Conservation (phyloP, 2,113 vertebrate genomes). For the Malurus elegans region DNA sequence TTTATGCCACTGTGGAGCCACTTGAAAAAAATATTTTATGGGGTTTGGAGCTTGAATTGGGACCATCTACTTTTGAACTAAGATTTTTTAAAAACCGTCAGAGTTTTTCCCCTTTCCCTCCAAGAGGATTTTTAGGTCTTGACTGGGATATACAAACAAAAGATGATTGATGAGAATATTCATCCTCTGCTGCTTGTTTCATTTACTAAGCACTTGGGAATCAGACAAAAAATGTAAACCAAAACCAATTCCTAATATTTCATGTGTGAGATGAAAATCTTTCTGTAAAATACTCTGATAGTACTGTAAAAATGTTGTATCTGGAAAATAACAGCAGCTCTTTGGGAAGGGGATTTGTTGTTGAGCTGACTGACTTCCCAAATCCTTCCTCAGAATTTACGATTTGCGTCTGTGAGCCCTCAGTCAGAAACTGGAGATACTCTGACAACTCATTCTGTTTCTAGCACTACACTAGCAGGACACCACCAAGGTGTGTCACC, state of each 20-base stretch:
- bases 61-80: neutral
- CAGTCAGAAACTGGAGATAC: neutral
- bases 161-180: constrained; percentile 26
- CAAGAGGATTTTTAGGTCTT: constrained; percentile 10
- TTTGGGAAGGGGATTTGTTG: neutral
- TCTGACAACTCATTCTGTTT: neutral
- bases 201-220: neutral
- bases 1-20: neutral
- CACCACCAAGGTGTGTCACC: neutral
- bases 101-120: neutral
- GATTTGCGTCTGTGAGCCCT: neutral
- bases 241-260: neutral
- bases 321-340: neutral
- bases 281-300: neutral
- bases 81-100: neutral
- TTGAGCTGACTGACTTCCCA: neutral
- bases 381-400: neutral
- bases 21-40: neutral
- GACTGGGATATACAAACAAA: constrained; percentile 13
- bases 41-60: neutral
- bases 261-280: neutral
- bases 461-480: neutral
- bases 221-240: constrained; percentile 17
- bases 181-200: constrained; percentile 22
- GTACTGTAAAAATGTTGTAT: neutral